These are phyloP conservation scores for Nothobranchius kuhntae DNA, from an alignment of 2,113 vertebrate species.

Conservation along the genomic window DNA sequence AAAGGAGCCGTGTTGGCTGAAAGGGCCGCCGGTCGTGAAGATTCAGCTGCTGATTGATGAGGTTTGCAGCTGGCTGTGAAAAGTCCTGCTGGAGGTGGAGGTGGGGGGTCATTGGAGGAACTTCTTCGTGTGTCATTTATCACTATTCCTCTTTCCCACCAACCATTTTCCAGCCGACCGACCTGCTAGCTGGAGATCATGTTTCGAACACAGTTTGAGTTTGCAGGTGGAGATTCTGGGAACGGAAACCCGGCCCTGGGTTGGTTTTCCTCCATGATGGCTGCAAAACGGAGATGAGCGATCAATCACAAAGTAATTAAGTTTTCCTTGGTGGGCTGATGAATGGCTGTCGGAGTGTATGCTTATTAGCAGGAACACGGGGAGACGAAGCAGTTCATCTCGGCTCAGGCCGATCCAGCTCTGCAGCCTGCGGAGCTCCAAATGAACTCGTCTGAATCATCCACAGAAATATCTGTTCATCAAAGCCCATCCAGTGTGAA, in stretches of 20 bases:
- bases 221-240: not conserved
- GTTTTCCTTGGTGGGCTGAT: slow-evolving; percentile 28
- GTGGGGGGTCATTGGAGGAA: slow-evolving; percentile 68
- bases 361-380: slow-evolving; percentile 40
- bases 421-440: slow-evolving; percentile 8
- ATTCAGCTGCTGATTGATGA: slow-evolving; percentile 74
- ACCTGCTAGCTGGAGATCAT: slow-evolving; percentile 55
- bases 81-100: slow-evolving; percentile 30
- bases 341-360: slow-evolving; percentile 43
- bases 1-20: slow-evolving; percentile 11
- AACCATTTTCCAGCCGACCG: slow-evolving; percentile 16
- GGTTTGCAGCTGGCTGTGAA: slow-evolving; percentile 52
- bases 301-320: slow-evolving; percentile 62
- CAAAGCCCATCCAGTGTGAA: slow-evolving; percentile 31
- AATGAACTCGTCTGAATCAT: slow-evolving; percentile 34
- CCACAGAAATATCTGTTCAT: slow-evolving; percentile 37
- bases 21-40: slow-evolving; percentile 9
- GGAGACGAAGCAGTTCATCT: slow-evolving; percentile 28
- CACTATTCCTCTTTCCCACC: slow-evolving; percentile 45
- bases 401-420: not conserved
- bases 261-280: slow-evolving; percentile 31
- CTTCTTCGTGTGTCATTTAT: slow-evolving; percentile 76
- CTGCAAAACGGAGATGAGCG: slow-evolving; percentile 38
- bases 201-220: slow-evolving; percentile 10
- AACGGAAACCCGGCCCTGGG: slow-evolving; percentile 6